Evolutionary conservation across 30 jellyfish, hydroid and myxozoan genomes (phyloP).

Genomic region (Aurelia sp.): DNA sequence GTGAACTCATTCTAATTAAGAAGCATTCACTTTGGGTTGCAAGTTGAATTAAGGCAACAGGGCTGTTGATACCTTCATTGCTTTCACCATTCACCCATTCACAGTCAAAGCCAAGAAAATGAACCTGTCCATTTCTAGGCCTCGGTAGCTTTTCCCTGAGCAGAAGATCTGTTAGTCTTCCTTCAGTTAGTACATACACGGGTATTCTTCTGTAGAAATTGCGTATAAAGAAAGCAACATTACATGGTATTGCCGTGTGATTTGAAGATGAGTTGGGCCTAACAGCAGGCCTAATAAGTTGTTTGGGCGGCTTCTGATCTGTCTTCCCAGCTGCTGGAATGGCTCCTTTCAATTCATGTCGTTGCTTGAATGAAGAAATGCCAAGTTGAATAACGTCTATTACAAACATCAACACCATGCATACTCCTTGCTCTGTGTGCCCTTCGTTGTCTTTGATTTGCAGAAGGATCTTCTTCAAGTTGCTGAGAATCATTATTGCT

Average conservation of each 20-base stretch:
- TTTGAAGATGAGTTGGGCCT: neutral
- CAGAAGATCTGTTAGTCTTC: constrained; percentile 38
- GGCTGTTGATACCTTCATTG: neutral
- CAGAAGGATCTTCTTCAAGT: neutral
- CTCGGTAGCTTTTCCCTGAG: constrained; percentile 32
- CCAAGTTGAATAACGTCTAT: constrained; percentile 32
- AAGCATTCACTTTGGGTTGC: constrained; percentile 77
- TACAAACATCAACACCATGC: constrained; percentile 11
- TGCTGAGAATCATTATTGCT: no score
- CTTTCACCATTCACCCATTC: constrained; percentile 78
- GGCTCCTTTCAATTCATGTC: neutral
- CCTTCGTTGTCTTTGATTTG: constrained; percentile 32
- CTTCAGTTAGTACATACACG: constrained; percentile 70
- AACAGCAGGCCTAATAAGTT: neutral
- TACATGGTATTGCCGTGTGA: constrained; percentile 33
- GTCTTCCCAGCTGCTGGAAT: no score
- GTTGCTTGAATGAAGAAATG: neutral
- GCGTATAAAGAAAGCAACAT: constrained; percentile 16
- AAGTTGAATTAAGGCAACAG: constrained; percentile 86
- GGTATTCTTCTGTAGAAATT: constrained; percentile 38
- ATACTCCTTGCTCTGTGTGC: constrained; percentile 43
- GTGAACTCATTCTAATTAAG: constrained; percentile 36
- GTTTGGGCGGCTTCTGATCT: no score
- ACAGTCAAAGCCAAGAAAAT: constrained; percentile 91
- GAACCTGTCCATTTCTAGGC: neutral